Evolutionary conservation across 2,113 vertebrate genomes (phyloP).

Genomic region (Fukomys damarensis): DNA sequence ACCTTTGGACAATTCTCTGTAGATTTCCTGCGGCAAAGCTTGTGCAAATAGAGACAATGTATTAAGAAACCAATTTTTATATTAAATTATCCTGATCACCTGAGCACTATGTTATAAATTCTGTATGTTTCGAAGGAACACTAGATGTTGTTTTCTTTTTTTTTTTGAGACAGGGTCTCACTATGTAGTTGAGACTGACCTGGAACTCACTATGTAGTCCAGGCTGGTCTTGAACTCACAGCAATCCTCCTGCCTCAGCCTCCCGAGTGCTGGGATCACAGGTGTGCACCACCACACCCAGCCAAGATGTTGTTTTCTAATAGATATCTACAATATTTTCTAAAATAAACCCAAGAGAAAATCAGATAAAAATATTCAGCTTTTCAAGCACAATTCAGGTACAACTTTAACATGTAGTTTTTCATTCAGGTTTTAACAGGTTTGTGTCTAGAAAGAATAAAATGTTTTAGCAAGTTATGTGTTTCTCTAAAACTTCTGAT

Average conservation of each 20-base stretch:
- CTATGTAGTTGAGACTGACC: no score
- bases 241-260: no score
- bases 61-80: slow-evolving; percentile 86
- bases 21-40: slow-evolving; percentile 91
- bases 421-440: not conserved
- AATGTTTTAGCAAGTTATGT: not conserved
- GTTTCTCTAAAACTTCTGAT: not conserved
- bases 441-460: slow-evolving; percentile 22
- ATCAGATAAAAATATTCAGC: not conserved
- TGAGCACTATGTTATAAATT: slow-evolving; percentile 72
- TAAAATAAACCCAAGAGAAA: slow-evolving; percentile 37
- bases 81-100: slow-evolving; percentile 78
- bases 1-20: slow-evolving; percentile 91
- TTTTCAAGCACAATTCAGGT: slow-evolving; percentile 12
- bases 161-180: no score
- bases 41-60: slow-evolving; percentile 89
- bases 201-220: no score
- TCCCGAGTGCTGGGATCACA: no score
- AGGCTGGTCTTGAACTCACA: no score
- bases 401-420: not conserved
- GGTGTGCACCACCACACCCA: no score
- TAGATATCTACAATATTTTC: not conserved
- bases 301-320: not conserved
- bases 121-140: slow-evolving; percentile 35
- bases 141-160: not conserved